These are phyloP conservation scores for Vanacampus margaritifer DNA, from an alignment of 2,113 vertebrate species.

Conservation along the genomic window DNA sequence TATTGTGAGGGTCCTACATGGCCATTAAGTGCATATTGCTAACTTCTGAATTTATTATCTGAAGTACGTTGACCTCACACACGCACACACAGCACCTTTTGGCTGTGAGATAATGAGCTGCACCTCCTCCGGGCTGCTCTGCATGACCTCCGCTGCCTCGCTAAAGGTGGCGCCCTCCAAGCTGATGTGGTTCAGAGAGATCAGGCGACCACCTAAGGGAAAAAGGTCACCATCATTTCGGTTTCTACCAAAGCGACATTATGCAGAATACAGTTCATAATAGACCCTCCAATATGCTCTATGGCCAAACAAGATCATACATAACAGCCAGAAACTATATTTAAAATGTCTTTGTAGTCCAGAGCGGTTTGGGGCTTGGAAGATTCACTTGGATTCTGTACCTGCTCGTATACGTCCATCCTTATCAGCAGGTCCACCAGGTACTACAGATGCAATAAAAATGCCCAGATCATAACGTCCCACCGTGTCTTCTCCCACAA, in stretches of 20 bases:
- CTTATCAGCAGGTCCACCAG: conserved; percentile 86
- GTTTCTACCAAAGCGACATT: neutral
- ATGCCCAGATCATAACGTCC: conserved; percentile 81
- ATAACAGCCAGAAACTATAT: neutral
- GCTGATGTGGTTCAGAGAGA: conserved; percentile 86
- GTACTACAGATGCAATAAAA: conserved; percentile 83
- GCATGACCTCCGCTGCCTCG: conserved; percentile 83
- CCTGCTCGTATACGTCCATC: conserved; percentile 83
- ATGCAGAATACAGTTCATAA: neutral
- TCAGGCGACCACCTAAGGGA: conserved; percentile 79
- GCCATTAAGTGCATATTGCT: no score
- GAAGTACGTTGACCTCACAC: neutral
- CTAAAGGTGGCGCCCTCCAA: conserved; percentile 85
- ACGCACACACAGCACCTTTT: conserved; percentile 72
- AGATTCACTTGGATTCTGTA: conserved; percentile 32
- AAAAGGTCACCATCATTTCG: conserved; percentile 40
- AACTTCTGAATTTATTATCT: no score
- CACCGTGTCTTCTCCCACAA: conserved; percentile 81
- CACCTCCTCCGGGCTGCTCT: conserved; percentile 81
- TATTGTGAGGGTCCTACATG: no score
- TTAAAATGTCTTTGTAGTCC: neutral
- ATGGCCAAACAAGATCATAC: neutral
- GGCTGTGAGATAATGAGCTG: conserved; percentile 85
- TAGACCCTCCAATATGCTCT: neutral
- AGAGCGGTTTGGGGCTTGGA: neutral